Base-by-base conservation (phyloP, 2,113 vertebrate genomes). In the Spea multiplicata region DNA sequence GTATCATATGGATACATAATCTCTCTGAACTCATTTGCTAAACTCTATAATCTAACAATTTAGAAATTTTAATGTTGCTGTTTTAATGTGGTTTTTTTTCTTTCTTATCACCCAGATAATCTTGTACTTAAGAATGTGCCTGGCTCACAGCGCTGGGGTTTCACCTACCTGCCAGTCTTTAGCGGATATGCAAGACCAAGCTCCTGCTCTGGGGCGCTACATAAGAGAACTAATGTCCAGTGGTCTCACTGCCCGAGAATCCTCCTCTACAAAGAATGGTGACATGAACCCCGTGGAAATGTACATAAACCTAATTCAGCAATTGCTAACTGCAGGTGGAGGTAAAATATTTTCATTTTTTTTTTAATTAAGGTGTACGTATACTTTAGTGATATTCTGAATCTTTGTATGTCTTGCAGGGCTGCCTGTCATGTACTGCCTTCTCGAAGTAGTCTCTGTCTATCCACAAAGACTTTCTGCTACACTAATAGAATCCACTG, bases 351-450 rank as follows among this genome's bases (percentile, higher is more conserved):
- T 30, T 17, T 55, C 30, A 30, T 30, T 30, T 30, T 30, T 30
- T 30, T 30, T 30, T 30, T 30, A 30, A 30, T 30, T 30, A 1
- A 30, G 30, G 30, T 30, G 30, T 30, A 30, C 30, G 30, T 30
- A 30, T 30, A 30, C 30, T 30, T 30, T 30, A 30, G 30, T 30
- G 30, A 30, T 30, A 30, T 30, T 30, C 30, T 12, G 55, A 5
- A 4, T 13, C 10, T 59, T 59, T 59, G 8, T 59, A 13, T 59
- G 12, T 4, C 55, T 0, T 65, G 82, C 87, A 99, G 97, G 96
- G 81, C 92, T 97, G 78, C 94, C 96, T 6, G 96, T 97, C 67
- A 98, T 99, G 96, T 99, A 99, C 85, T 98, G 95, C 88, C 91
- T 99, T 0, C 80, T 99, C 83, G 97, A 99, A 89, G 93, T 96